Evolutionary conservation across 2,113 vertebrate genomes (phyloP), one percentile per base, ranked within the genome.

Genomic region (Megaceryle torquata): DNA sequence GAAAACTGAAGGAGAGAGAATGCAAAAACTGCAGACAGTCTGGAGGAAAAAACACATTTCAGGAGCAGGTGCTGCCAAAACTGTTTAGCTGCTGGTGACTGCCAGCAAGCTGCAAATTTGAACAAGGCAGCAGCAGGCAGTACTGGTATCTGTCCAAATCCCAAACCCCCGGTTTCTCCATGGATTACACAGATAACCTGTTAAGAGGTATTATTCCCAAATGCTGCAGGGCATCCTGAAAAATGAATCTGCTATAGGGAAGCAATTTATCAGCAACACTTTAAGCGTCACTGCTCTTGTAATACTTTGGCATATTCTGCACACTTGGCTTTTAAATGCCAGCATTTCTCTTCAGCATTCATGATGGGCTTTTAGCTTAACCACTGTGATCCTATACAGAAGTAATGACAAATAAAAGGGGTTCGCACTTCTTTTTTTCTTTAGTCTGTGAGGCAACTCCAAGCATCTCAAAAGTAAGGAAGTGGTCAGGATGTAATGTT

Each of bases 11-110:
- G 54, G 67, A 81, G 51, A 86, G 41, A 50, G 33, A 64, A 71
- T 53, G 25, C 29, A 75, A 53, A n/a, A 57, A 18, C 51, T n/a
- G 53, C 69, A 82, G 70, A 82, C 3, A 61, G 17, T 71, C 53
- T 82, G 70, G 81, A 96, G 89, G 28, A 92, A 69, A 94, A 95
- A 93, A 90, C 54, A 84, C 26, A 86, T 82, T 91, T 81, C 69
- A 88, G 72, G 25, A 94, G 80, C 39, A 76, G 72, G 21, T 50
- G 69, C 35, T 86, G 86, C 83, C 93, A 92, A 79, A 88, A 75
- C n/a, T 46, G 13, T 93, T 94, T 75, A 91, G 83, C 61, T 94
- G 48, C 39, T 86, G 88, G 83, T 1, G 0, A 83, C 64, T 78
- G 88, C 60, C 76, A 94, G 70, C 15, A 89, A 84, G 57, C 53